These are phyloP conservation scores for Montipora cactus DNA, from an alignment of 64 coral and sea anemone genomes.

Conservation along the genomic window DNA sequence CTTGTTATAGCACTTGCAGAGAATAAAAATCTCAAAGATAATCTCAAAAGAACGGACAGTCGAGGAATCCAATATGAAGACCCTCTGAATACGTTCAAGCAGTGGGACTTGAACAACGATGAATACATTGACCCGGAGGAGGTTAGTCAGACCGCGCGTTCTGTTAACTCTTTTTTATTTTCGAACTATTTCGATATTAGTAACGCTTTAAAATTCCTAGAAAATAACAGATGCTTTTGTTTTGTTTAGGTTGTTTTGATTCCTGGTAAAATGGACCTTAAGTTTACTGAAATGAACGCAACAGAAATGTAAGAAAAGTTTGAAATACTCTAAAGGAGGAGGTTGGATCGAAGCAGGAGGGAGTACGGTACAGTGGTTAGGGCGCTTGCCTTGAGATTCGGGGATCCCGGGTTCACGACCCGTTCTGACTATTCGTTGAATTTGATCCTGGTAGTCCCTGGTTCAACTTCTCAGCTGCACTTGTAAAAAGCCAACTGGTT, in stretches of 20 bases:
- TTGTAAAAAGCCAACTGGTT: too few relatives aligned
- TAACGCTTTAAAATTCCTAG: neutral
- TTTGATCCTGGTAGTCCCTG: too few relatives aligned
- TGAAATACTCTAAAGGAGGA: too few relatives aligned
- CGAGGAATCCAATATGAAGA: constrained; percentile 79
- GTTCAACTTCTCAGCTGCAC: too few relatives aligned
- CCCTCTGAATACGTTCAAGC: constrained; percentile 74
- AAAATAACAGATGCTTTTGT: neutral
- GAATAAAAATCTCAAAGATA: constrained; percentile 72
- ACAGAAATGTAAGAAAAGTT: constrained; percentile 70
- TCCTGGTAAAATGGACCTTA: constrained; percentile 88
- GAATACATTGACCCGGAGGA: constrained; percentile 84
- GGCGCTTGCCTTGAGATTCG: too few relatives aligned
- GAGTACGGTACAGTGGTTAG: too few relatives aligned
- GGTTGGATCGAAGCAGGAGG: too few relatives aligned
- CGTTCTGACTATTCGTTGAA: too few relatives aligned
- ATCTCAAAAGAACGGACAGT: constrained; percentile 71
- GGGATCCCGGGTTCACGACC: too few relatives aligned
- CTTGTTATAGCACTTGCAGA: constrained; percentile 85
- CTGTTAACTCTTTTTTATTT: neutral
- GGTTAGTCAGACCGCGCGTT: constrained; percentile 11
- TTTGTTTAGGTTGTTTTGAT: constrained; percentile 73
- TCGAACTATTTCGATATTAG: neutral
- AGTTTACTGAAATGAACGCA: constrained; percentile 71
- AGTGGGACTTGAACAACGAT: constrained; percentile 81